Conservation (phyloP, 2,797 vertebrate genomes). For the Buphagus erythrorhynchus region DNA sequence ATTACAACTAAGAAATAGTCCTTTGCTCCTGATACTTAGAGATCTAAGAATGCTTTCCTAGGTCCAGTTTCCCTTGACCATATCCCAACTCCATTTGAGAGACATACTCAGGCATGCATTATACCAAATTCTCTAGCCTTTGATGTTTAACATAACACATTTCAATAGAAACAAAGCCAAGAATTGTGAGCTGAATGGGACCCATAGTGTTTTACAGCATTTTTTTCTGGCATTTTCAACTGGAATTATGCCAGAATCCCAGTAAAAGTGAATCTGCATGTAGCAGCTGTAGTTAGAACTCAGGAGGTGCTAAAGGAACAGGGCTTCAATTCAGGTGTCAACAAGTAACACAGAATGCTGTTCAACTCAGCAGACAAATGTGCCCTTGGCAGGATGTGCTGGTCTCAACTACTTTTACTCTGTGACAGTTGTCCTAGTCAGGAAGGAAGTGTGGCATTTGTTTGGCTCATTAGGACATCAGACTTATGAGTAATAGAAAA, state of each 20-base stretch:
- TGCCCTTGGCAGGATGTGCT: neutral
- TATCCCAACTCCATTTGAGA: neutral
- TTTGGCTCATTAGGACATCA: neutral
- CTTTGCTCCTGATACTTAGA: rapidly evolving
- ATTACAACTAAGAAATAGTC: neutral
- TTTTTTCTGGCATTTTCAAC: neutral
- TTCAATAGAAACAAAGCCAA: neutral
- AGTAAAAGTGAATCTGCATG: neutral
- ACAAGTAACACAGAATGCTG: neutral
- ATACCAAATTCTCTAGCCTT: neutral
- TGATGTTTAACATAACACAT: neutral
- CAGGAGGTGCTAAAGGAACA: neutral
- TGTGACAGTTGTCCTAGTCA: neutral
- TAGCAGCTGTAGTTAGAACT: neutral
- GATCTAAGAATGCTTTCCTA: neutral
- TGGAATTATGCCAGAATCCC: neutral
- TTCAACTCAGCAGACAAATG: neutral
- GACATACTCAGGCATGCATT: neutral
- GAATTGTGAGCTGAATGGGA: neutral
- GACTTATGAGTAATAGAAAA: neutral
- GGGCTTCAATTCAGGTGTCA: neutral
- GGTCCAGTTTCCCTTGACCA: neutral
- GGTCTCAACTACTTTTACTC: neutral
- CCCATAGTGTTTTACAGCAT: neutral
- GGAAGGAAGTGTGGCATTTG: neutral